Conservation (phyloP, 2,113 vertebrate species). For the Phainopepla nitens region DNA sequence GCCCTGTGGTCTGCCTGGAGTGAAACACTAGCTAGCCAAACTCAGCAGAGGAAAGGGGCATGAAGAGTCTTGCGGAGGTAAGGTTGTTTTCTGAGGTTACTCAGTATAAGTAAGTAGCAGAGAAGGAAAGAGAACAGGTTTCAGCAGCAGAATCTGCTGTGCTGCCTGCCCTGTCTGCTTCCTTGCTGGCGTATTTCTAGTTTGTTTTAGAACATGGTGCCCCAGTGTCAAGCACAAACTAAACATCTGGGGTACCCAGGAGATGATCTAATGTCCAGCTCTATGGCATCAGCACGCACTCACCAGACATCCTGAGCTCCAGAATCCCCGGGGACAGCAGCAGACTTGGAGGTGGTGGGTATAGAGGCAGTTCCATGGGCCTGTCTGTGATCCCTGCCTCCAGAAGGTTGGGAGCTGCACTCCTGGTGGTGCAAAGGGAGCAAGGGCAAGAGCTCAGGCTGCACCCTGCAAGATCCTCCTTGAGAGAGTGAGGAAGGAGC, state of each 20-base stretch:
- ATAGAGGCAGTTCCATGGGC: neutral
- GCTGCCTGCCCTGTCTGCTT: neutral
- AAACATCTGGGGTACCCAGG: neutral
- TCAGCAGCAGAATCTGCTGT: neutral
- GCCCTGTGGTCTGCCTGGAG: neutral
- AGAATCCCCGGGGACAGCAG: neutral
- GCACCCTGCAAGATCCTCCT: neutral
- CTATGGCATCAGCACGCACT: fast-evolving
- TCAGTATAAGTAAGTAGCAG: neutral
- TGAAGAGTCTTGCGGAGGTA: neutral
- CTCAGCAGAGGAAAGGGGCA: neutral
- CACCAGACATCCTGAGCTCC: neutral
- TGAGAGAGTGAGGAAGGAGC: neutral
- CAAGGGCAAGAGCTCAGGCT: neutral
- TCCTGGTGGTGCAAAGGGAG: neutral
- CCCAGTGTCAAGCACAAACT: neutral
- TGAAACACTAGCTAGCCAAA: neutral
- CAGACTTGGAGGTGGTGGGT: neutral
- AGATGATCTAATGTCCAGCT: neutral
- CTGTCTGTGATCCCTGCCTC: neutral
- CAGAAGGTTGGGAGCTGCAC: neutral
- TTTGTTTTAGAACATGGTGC: neutral
- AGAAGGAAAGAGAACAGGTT: neutral
- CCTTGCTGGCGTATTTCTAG: neutral
- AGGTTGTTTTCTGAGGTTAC: neutral